phyloP scores from a whole-genome alignment of 2,888 invertebrate species.

The Tromatobia lineatoria region DNA sequence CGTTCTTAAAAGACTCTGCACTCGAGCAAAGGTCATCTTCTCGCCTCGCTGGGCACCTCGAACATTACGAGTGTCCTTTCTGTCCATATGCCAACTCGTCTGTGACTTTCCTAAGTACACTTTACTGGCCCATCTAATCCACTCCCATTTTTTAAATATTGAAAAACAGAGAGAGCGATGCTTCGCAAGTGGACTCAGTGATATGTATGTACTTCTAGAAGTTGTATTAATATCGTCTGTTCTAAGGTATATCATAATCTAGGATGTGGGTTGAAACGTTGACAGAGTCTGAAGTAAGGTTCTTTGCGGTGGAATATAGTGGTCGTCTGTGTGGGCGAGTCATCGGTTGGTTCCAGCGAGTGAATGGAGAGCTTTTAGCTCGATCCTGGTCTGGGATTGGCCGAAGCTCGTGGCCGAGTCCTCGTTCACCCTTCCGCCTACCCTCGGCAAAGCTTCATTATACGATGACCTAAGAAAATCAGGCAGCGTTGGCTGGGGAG shows the following conservation, averaged over 20 bases:
- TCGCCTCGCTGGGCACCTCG: constrained; percentile 64
- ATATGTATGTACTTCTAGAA: constrained; percentile 35
- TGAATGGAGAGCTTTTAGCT: constrained; percentile 63
- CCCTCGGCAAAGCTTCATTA: constrained; percentile 82
- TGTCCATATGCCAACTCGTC: constrained; percentile 32
- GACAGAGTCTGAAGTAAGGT: constrained; percentile 49
- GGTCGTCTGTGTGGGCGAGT: constrained; percentile 25
- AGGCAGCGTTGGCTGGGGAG: constrained; percentile 76
- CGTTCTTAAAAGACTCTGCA: constrained; percentile 37
- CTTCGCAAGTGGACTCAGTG: constrained; percentile 21
- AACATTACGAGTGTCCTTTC: constrained; percentile 48
- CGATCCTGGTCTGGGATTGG: constrained; percentile 60
- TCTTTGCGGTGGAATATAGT: constrained; percentile 44
- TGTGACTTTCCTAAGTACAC: constrained; percentile 1
- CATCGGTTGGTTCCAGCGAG: constrained; percentile 51
- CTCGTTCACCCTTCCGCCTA: constrained; percentile 57
- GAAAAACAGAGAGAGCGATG: constrained; percentile 5
- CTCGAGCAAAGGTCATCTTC: constrained; percentile 64
- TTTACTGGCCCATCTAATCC: constrained; percentile 42
- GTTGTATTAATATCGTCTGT: constrained; percentile 54
- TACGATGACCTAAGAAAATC: constrained; percentile 86
- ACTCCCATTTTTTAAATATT: constrained; percentile 12
- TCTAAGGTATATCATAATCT: constrained; percentile 44
- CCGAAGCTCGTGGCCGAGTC: constrained; percentile 56
- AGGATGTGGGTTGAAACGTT: constrained; percentile 32